These are phyloP conservation scores for Cirrhinus mrigala DNA, from an alignment of 2,797 vertebrate genomes.

Conservation along the genomic window DNA sequence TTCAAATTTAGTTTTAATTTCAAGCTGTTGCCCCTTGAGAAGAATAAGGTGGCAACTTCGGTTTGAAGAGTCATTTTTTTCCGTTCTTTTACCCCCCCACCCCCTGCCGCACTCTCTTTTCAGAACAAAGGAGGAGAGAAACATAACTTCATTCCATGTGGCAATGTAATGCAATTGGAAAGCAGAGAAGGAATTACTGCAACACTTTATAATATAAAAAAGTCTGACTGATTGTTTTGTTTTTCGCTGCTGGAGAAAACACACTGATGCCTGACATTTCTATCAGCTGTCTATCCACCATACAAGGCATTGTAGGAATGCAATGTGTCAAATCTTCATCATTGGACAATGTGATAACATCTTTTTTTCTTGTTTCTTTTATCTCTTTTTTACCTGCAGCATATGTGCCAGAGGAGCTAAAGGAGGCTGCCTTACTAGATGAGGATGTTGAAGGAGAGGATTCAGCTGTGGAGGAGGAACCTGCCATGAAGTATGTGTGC, in stretches of 20 bases:
- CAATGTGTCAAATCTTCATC: slow-evolving; percentile 59
- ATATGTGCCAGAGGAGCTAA: slow-evolving; percentile 95
- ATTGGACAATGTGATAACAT: slow-evolving; percentile 56
- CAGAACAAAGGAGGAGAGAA: slow-evolving; percentile 84
- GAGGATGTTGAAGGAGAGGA: slow-evolving; percentile 91
- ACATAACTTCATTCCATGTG: slow-evolving; percentile 82
- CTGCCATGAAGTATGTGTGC: slow-evolving; percentile 89
- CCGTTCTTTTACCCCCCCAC: slow-evolving; percentile 56
- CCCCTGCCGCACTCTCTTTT: slow-evolving; percentile 74
- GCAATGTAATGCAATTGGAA: slow-evolving; percentile 80
- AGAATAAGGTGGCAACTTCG: slow-evolving; percentile 99
- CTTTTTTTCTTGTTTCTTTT: slow-evolving; percentile 53
- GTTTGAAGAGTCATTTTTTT: slow-evolving; percentile 92
- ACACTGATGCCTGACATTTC: slow-evolving; percentile 62
- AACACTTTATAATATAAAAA: slow-evolving; percentile 68
- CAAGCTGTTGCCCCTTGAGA: slow-evolving; percentile 99
- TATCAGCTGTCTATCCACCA: slow-evolving; percentile 60
- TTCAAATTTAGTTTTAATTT: slow-evolving; percentile 99
- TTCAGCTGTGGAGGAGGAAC: slow-evolving; percentile 87
- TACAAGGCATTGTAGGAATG: slow-evolving; percentile 61
- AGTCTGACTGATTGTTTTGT: slow-evolving; percentile 66
- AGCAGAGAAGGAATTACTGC: slow-evolving; percentile 72
- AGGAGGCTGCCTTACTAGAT: slow-evolving; percentile 92
- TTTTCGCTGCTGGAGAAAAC: slow-evolving; percentile 62
- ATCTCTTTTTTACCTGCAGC: slow-evolving; percentile 76